Conservation (phyloP, 2,888 invertebrate species). For the Stenodema calcarata region DNA sequence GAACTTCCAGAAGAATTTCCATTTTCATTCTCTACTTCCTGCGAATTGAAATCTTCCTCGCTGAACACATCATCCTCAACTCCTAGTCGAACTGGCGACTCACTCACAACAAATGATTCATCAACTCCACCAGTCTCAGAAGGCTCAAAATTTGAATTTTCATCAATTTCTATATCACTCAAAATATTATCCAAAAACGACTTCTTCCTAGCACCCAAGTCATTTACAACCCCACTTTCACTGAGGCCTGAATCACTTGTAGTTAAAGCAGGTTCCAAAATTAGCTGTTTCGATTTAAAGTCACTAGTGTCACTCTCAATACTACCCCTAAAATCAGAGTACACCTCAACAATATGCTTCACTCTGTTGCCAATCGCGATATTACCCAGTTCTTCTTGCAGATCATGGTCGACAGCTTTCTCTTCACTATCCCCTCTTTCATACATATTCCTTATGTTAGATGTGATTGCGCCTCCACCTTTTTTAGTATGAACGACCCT, state of each 20-base stretch:
- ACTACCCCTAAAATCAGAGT: neutral
- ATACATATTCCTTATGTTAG: neutral
- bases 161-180: neutral
- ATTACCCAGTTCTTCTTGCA: slow-evolving; percentile 10
- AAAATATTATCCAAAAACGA: neutral
- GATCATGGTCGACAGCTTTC: neutral
- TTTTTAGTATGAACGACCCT: slow-evolving; percentile 18
- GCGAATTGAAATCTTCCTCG: neutral
- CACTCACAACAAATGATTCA: neutral
- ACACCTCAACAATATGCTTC: slow-evolving; percentile 16
- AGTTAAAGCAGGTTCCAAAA: neutral
- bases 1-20: neutral
- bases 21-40: neutral
- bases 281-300: neutral
- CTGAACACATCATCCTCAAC: neutral
- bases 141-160: neutral
- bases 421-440: neutral
- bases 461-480: neutral
- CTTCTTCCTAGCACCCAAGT: neutral
- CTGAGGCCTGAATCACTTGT: neutral
- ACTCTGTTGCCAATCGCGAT: neutral
- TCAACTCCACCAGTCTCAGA: neutral
- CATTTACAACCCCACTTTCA: neutral
- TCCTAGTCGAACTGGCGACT: neutral
- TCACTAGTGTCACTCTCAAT: neutral